Evolutionary conservation across 1,140 invertebrate species (phyloP).

Genomic region (Drosophila ogumai): DNA sequence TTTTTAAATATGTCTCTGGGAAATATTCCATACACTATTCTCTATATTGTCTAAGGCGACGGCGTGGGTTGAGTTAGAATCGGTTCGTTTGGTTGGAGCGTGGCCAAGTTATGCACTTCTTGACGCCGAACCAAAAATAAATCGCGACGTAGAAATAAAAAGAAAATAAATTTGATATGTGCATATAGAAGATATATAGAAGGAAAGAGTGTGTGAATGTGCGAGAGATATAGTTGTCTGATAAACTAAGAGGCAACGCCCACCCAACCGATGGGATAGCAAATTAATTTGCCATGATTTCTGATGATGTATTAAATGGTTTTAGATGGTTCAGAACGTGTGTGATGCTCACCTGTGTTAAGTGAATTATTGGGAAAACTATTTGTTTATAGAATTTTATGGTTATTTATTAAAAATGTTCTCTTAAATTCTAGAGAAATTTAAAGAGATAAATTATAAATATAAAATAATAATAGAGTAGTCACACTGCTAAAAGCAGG

Average conservation of each 20-base stretch:
- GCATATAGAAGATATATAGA: neutral
- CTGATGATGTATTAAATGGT: conserved; percentile 69
- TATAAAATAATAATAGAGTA: too few species aligned
- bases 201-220: conserved; percentile 1
- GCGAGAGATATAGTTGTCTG: conserved; percentile 25
- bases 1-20: conserved; percentile 62
- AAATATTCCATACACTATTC: conserved; percentile 23
- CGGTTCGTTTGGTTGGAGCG: conserved; percentile 57
- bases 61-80: conserved; percentile 43
- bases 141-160: conserved; percentile 48
- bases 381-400: neutral
- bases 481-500: neutral
- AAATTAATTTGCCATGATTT: conserved; percentile 70
- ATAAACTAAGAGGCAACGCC: conserved; percentile 52
- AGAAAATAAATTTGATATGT: conserved; percentile 28
- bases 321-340: conserved; percentile 54
- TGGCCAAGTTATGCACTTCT: conserved; percentile 80
- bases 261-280: conserved; percentile 16
- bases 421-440: neutral
- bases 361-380: conserved; percentile 7
- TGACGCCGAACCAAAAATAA: conserved; percentile 69
- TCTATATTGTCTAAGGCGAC: conserved; percentile 31
- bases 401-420: neutral
- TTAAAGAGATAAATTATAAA: neutral
- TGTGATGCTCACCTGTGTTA: conserved; percentile 45